Conservation (phyloP, 2,888 invertebrate species). For the Cetonia aurata region DNA sequence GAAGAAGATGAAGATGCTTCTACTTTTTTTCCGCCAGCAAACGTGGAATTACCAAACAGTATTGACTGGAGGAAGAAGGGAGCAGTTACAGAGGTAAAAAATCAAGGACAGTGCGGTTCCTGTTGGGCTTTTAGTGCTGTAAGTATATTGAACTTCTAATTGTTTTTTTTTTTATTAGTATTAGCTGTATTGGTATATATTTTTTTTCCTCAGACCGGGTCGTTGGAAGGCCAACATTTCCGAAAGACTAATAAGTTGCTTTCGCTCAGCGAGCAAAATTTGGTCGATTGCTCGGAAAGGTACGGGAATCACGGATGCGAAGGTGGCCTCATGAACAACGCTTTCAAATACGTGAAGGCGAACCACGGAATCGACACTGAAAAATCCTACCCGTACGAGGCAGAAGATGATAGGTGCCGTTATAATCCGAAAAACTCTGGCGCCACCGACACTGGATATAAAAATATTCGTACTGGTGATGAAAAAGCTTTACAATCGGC, state of each 20-base stretch:
- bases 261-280: conserved; percentile 63
- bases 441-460: conserved; percentile 82
- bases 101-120: conserved; percentile 91
- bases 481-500: conserved; percentile 80
- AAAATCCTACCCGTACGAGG: conserved; percentile 62
- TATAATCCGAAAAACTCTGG: conserved; percentile 75
- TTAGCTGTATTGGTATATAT: too few species aligned
- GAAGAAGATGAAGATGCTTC: conserved; percentile 62
- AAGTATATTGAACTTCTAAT: conserved; percentile 64
- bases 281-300: conserved; percentile 64
- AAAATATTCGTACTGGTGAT: conserved; percentile 75
- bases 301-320: conserved; percentile 62
- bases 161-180: conserved; percentile 12
- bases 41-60: conserved; percentile 77
- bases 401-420: conserved; percentile 58
- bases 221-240: conserved; percentile 51
- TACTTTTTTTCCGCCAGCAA: conserved; percentile 76
- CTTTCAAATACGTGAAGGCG: conserved; percentile 63
- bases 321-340: conserved; percentile 64
- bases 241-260: conserved; percentile 54
- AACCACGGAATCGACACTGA: conserved; percentile 52
- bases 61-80: conserved; percentile 90
- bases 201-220: conserved; percentile 42
- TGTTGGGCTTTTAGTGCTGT: conserved; percentile 94
- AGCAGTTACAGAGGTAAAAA: conserved; percentile 90